Conservation (phyloP, 2,113 vertebrate species). For the Mustela lutreola region DNA sequence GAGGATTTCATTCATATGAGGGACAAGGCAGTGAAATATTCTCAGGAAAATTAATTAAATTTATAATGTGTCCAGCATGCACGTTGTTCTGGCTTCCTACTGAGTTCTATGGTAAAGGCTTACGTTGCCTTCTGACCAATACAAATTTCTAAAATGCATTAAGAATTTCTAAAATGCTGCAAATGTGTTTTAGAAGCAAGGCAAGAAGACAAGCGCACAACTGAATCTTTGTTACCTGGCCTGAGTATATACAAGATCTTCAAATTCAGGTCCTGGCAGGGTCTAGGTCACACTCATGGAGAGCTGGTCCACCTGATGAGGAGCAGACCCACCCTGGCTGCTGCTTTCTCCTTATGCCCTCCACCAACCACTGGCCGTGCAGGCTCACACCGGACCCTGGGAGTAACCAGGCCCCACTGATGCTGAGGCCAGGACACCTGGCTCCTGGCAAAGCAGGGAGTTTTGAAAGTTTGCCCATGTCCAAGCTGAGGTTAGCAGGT, state of each 20-base stretch:
- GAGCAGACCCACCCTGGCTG: neutral
- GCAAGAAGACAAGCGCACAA: neutral
- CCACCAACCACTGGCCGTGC: neutral
- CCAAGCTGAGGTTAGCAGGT: neutral
- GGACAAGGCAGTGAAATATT: conserved; percentile 60
- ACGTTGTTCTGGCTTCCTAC: neutral
- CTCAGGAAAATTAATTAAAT: conserved; percentile 69
- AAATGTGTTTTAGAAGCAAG: neutral
- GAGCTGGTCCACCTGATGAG: no score
- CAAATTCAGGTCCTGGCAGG: neutral
- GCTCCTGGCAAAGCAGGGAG: neutral
- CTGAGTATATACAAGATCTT: neutral
- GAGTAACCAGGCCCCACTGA: neutral
- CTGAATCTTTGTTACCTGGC: neutral
- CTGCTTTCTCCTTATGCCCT: neutral
- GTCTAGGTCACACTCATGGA: neutral
- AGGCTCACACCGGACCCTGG: neutral
- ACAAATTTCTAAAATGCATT: neutral
- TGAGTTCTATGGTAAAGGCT: neutral
- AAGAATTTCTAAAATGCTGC: conserved; percentile 13
- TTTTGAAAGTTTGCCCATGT: neutral
- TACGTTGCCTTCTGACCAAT: neutral
- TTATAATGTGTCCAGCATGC: neutral
- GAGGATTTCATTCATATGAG: conserved; percentile 53
- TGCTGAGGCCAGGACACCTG: neutral